These are phyloP conservation scores for Mesorhabditis belari DNA, from an alignment of 2,888 invertebrate species.

Conservation along the genomic window DNA sequence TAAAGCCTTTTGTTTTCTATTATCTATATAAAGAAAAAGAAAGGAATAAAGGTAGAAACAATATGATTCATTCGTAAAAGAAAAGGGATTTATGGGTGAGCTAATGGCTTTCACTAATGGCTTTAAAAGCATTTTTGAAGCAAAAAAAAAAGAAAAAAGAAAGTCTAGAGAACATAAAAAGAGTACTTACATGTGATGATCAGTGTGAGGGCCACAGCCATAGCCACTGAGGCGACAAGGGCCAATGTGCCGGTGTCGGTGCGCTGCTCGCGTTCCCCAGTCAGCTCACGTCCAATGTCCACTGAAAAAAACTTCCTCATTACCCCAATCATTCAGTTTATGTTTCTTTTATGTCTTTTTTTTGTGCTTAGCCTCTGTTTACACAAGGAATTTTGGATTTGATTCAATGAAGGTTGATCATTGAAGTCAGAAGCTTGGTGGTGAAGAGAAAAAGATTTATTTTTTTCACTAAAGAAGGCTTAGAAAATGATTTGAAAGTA, in stretches of 20 bases:
- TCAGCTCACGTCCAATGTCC: slow-evolving; percentile 42
- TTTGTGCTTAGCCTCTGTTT: neutral
- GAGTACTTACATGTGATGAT: slow-evolving; percentile 44
- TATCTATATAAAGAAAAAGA: neutral
- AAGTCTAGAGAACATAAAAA: no score
- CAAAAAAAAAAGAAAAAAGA: no score
- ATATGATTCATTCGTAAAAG: neutral
- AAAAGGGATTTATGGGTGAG: neutral
- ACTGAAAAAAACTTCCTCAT: no score
- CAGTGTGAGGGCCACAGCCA: slow-evolving; percentile 43
- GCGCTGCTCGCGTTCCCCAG: slow-evolving; percentile 43
- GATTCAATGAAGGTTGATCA: no score
- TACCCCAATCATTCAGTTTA: no score
- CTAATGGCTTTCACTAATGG: neutral
- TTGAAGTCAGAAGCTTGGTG: no score
- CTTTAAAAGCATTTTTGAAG: neutral
- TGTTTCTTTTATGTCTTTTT: neutral
- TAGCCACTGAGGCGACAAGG: slow-evolving; percentile 42
- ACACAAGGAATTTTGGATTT: neutral
- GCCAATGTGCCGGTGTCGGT: slow-evolving; percentile 47
- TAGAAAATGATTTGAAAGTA: neutral
- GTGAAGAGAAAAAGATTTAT: no score
- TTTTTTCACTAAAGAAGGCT: no score
- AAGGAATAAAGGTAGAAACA: neutral
- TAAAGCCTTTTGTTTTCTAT: no score